Evolutionary conservation across 1,140 invertebrate species (phyloP).

Genomic region (Drosophila sp.): DNA sequence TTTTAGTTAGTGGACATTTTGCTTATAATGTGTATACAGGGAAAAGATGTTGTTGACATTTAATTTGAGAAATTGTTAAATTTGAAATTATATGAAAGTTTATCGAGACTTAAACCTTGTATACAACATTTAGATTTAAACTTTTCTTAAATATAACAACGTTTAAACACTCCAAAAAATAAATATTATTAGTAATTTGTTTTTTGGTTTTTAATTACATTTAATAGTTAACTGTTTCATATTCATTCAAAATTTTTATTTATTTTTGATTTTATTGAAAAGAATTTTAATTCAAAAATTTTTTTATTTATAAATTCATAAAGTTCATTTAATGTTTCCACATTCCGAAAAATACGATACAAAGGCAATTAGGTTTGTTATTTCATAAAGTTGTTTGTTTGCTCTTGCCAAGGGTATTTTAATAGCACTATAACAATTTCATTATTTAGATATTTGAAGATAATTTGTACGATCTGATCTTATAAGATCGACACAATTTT

Average conservation of each 20-base stretch:
- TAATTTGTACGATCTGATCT: no score
- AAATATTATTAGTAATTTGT: slow-evolving; percentile 76
- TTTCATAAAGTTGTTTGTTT: slow-evolving; percentile 15
- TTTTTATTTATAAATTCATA: slow-evolving; percentile 69
- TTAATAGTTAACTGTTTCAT: slow-evolving; percentile 80
- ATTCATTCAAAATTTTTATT: slow-evolving; percentile 42
- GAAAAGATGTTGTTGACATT: slow-evolving; percentile 25
- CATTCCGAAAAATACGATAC: slow-evolving; percentile 75
- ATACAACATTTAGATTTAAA: slow-evolving; percentile 19
- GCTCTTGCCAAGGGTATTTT: background rate
- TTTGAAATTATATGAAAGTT: slow-evolving; percentile 53
- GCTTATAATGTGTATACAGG: slow-evolving; percentile 60
- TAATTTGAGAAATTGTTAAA: slow-evolving; percentile 42
- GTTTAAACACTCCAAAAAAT: slow-evolving; percentile 81
- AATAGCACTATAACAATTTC: background rate
- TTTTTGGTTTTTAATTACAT: slow-evolving; percentile 66
- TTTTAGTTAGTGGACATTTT: slow-evolving; percentile 69
- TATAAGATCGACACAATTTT: no score
- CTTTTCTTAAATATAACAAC: slow-evolving; percentile 70
- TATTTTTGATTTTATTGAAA: slow-evolving; percentile 73
- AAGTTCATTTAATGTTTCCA: slow-evolving; percentile 72
- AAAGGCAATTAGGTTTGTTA: slow-evolving; percentile 75
- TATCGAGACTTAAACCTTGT: slow-evolving; percentile 8
- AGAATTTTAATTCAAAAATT: slow-evolving; percentile 62
- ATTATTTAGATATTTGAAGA: no score